These are phyloP conservation scores for Pimpla rufipes DNA, from an alignment of 2,888 invertebrate genomes.

Conservation along the genomic window DNA sequence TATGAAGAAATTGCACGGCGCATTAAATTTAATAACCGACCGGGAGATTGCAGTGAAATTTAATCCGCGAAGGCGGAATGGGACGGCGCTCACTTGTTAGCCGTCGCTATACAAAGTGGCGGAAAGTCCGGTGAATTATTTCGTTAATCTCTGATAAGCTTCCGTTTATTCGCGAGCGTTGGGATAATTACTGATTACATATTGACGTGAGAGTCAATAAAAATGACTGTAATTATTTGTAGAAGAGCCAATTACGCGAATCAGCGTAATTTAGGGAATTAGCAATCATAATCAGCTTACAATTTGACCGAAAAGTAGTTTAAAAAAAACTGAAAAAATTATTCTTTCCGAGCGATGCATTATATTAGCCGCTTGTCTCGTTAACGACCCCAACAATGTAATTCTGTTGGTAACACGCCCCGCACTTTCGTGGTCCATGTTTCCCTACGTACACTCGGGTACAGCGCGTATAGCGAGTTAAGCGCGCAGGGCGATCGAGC, in stretches of 20 bases:
- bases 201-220: too few species aligned
- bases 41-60: background rate
- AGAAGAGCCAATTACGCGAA: too few species aligned
- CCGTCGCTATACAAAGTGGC: too few species aligned
- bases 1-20: background rate
- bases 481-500: background rate
- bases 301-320: too few species aligned
- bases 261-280: too few species aligned
- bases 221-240: too few species aligned
- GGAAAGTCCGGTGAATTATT: background rate
- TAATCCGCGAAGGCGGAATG: background rate
- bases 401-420: background rate
- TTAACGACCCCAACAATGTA: constrained; percentile 13
- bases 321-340: too few species aligned
- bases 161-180: too few species aligned
- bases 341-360: too few species aligned
- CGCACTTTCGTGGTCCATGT: background rate
- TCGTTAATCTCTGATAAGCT: background rate
- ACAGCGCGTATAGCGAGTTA: background rate
- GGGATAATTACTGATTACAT: background rate
- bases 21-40: background rate
- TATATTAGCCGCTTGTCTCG: background rate
- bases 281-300: too few species aligned
- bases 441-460: background rate
- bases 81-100: background rate